Base-by-base conservation (phyloP, 2,797 vertebrate genomes). In the Taenioides sp. region DNA sequence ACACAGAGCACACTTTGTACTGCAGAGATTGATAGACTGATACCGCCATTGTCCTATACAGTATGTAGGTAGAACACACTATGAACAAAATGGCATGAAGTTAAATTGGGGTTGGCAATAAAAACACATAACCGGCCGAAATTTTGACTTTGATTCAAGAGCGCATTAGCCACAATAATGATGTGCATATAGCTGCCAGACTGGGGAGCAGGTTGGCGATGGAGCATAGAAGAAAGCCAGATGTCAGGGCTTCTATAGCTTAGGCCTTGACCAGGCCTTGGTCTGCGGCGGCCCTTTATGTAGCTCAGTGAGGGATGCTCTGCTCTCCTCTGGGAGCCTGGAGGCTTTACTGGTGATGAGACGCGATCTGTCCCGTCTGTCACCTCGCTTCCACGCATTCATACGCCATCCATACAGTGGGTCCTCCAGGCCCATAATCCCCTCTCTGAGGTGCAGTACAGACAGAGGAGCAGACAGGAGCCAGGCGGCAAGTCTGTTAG, bases 351-450 rank as follows among this genome's bases (percentile, higher is more conserved):
- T 91, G 91, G 91, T 92, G 92, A 94, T 93, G 92, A 94, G 93
- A 92, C 90, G 77, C 89, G 90, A 93, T 93, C 94, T 92, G 92
- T 93, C 90, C 94, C 93, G 92, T 94, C 94, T 95, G 94, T 93
- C 91, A 91, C 90, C 87, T 89, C 89, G 90, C 86, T 92, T 86
- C 91, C 88, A 93, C 89, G 92, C 92, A 93, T 92, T 92, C 88
- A 91, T 91, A 91, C 90, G 72, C 90, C 88, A 89, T 89, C 91
- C 87, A 90, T 92, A 92, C 91, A 93, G 91, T 93, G 86, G 78
- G 82, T 90, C 90, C 90, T 91, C 89, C 92, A 92, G 91, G 92
- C 89, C 86, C 92, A 89, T 93, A 94, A 93, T 94, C 93, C 92
- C 86, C 6, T 92, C 92, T 94, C 92, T 77, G 87, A 92, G 90